phyloP scores from a whole-genome alignment of 2,797 vertebrate species.

The Erethizon dorsatum region DNA sequence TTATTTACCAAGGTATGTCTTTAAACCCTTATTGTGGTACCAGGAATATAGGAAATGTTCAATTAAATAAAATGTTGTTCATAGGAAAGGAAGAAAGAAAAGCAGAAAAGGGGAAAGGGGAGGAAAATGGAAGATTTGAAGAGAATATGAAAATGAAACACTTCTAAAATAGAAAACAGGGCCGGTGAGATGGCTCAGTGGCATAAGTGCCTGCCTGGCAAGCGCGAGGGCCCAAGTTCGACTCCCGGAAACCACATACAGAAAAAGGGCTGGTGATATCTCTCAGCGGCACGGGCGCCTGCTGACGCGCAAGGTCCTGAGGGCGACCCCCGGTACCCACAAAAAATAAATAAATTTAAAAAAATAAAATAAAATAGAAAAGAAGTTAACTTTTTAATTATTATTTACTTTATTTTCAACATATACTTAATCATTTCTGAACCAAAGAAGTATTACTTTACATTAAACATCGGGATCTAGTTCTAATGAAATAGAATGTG shows the following conservation, averaged over 20 bases:
- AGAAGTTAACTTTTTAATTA: not conserved
- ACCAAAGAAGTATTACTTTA: not conserved
- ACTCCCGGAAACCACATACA: too few species aligned
- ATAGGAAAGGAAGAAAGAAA: not conserved
- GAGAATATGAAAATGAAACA: not conserved
- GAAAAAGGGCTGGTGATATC: too few species aligned
- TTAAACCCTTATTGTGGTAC: not conserved
- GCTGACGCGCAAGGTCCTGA: too few species aligned
- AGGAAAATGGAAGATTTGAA: not conserved
- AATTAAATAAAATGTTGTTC: not conserved
- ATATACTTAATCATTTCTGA: not conserved
- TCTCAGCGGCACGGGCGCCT: too few species aligned
- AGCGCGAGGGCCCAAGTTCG: too few species aligned
- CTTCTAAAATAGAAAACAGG: constrained; percentile 21
- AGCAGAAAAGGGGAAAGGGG: not conserved
- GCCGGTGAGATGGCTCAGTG: too few species aligned
- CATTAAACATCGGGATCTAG: not conserved
- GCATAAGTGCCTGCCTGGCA: too few species aligned
- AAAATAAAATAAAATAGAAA: too few species aligned
- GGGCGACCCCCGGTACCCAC: too few species aligned
- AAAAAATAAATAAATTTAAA: too few species aligned
- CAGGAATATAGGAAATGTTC: not conserved
- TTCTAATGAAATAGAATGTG: not conserved
- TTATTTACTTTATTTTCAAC: not conserved
- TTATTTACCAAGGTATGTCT: not conserved